phyloP scores from a whole-genome alignment of 2,888 invertebrate genomes.

The Chrysotoxum bicinctum region DNA sequence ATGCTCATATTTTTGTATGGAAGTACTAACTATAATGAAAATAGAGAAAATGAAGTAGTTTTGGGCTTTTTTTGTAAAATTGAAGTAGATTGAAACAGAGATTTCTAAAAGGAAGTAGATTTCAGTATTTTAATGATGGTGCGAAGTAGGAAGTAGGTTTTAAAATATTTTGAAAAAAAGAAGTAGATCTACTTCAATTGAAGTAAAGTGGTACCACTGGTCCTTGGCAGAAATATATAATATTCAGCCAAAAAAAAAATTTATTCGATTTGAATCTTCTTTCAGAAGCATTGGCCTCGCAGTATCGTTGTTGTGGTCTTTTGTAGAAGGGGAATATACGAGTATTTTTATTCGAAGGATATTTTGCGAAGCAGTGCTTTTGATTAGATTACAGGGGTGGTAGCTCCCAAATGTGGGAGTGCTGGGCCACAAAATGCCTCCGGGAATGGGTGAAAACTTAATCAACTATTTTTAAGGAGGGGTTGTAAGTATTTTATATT shows the following conservation, averaged over 20 bases:
- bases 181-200: too few species aligned
- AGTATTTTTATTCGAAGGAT: slow-evolving; percentile 7
- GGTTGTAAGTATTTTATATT: slow-evolving; percentile 34
- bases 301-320: slow-evolving; percentile 17
- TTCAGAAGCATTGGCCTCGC: neutral
- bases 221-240: slow-evolving; percentile 13
- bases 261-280: slow-evolving; percentile 58
- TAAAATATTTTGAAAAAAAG: too few species aligned
- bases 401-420: slow-evolving; percentile 3
- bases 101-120: too few species aligned
- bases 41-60: too few species aligned
- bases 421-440: slow-evolving; percentile 4
- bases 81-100: too few species aligned
- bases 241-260: slow-evolving; percentile 6
- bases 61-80: too few species aligned
- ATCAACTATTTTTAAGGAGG: slow-evolving; percentile 53
- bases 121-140: too few species aligned
- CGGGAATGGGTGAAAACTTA: slow-evolving; percentile 59
- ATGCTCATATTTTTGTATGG: too few species aligned
- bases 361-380: slow-evolving; percentile 48
- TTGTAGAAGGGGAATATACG: slow-evolving; percentile 30
- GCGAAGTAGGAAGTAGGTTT: too few species aligned
- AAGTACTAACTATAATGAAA: too few species aligned
- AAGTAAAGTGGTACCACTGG: slow-evolving; percentile 44
- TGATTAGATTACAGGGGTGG: slow-evolving; percentile 58